Evolutionary conservation across 2,888 invertebrate species (phyloP).

Genomic region (Nebria brevicollis): DNA sequence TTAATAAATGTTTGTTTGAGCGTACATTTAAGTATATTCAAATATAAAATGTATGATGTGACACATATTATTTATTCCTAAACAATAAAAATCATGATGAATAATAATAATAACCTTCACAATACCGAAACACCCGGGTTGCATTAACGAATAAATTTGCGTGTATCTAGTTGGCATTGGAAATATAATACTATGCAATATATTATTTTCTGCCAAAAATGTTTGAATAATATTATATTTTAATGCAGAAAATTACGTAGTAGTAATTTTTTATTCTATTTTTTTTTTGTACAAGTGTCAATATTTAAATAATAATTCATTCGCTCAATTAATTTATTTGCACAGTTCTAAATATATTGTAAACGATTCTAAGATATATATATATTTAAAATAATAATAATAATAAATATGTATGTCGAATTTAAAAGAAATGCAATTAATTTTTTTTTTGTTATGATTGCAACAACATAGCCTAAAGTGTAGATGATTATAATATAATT

Average conservation of each 20-base stretch:
- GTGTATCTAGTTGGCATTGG: slow-evolving; percentile 22
- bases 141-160: slow-evolving; percentile 7
- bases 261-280: neutral
- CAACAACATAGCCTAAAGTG: neutral
- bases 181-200: slow-evolving; percentile 22
- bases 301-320: neutral
- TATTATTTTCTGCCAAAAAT: neutral
- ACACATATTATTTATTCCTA: too few relatives aligned
- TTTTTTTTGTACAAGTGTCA: neutral
- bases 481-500: neutral
- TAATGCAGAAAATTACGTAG: neutral
- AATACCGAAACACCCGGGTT: neutral
- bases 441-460: neutral
- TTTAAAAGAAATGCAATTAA: neutral
- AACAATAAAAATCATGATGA: neutral
- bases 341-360: neutral
- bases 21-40: too few relatives aligned
- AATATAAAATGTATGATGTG: too few relatives aligned
- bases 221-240: neutral
- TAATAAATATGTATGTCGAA: too few relatives aligned
- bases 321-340: neutral
- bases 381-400: too few relatives aligned
- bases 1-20: too few relatives aligned
- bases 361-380: too few relatives aligned
- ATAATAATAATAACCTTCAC: neutral